Evolutionary conservation across 35 echinoderm and acorn worm species (phyloP).

Genomic region (Eucidaris tribuloides): DNA sequence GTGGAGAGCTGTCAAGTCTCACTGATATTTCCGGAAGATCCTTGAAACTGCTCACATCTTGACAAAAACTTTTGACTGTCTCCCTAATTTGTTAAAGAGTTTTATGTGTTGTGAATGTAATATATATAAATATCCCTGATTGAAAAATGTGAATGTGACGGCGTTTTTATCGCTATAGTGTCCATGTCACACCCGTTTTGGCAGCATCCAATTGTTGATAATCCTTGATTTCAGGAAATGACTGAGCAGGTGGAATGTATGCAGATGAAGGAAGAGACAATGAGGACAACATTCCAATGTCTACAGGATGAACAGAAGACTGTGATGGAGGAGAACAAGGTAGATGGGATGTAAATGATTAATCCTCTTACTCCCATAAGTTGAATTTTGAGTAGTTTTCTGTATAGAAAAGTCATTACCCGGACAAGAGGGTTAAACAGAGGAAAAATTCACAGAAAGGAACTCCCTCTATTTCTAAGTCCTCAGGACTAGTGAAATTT

Average conservation of each 20-base stretch:
- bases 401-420: not conserved
- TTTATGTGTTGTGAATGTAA: not conserved
- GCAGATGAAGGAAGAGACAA: constrained; percentile 97
- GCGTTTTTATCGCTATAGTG: not conserved
- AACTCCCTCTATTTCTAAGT: not conserved
- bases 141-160: not conserved
- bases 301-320: constrained; percentile 72
- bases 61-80: no score
- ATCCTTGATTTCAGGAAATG: constrained; percentile 39
- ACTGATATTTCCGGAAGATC: no score
- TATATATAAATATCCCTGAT: not conserved
- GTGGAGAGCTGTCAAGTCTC: no score
- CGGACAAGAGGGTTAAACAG: not conserved
- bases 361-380: not conserved
- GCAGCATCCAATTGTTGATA: not conserved
- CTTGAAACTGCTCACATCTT: no score
- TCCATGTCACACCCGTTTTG: not conserved
- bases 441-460: not conserved
- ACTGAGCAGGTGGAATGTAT: constrained; percentile 81
- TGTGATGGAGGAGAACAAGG: constrained; percentile 60
- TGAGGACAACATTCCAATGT: constrained; percentile 82
- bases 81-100: no score
- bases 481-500: no score
- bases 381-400: not conserved
- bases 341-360: constrained; percentile 6